Percentiles rank a stretch among this genome's conserved stretches.
These are phyloP conservation scores for Datnioides undecimradiatus DNA, from an alignment of 2,113 vertebrate genomes.

Conservation along the genomic window DNA sequence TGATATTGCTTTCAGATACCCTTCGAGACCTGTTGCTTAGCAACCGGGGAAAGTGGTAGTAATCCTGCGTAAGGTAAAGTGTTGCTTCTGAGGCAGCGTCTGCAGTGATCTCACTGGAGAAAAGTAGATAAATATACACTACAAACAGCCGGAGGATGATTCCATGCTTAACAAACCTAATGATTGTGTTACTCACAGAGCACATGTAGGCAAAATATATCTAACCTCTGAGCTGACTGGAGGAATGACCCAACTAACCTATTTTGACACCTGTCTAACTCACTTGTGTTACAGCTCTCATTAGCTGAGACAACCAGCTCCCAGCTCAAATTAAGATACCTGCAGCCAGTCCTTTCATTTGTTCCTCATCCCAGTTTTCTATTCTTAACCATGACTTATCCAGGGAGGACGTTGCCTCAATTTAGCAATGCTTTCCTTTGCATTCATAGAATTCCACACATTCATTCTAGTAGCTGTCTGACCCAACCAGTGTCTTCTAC, in stretches of 20 bases:
- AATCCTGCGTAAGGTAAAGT: conserved; percentile 71
- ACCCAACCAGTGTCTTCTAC: conserved; percentile 12
- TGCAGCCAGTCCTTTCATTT: conserved; percentile 9
- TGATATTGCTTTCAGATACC: conserved; percentile 63
- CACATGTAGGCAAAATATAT: conserved; percentile 7
- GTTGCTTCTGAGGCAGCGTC: conserved; percentile 43
- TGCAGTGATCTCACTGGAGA: conserved; percentile 33
- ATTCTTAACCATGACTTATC: conserved; percentile 17
- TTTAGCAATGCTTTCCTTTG: neutral
- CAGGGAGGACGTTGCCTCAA: neutral
- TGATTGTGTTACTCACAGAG: conserved; percentile 10
- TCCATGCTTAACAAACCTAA: conserved; percentile 1
- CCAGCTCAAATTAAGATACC: conserved; percentile 23
- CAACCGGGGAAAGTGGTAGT: conserved; percentile 71
- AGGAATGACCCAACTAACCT: neutral
- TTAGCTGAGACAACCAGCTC: conserved; percentile 22
- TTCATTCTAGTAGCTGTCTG: neutral
- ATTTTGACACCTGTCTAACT: conserved; percentile 33
- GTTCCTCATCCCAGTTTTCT: conserved; percentile 5
- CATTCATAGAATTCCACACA: conserved; percentile 37
- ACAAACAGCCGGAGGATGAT: conserved; percentile 36
- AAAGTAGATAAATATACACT: conserved; percentile 61
- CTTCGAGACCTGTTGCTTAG: conserved; percentile 78
- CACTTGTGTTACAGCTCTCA: conserved; percentile 9
- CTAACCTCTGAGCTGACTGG: conserved; percentile 2